A percentile compares a stretch with the other conserved stretches of the same genome.
Evolutionary conservation across 2,888 invertebrate species (phyloP).

Genomic region (Eilema caniola): DNA sequence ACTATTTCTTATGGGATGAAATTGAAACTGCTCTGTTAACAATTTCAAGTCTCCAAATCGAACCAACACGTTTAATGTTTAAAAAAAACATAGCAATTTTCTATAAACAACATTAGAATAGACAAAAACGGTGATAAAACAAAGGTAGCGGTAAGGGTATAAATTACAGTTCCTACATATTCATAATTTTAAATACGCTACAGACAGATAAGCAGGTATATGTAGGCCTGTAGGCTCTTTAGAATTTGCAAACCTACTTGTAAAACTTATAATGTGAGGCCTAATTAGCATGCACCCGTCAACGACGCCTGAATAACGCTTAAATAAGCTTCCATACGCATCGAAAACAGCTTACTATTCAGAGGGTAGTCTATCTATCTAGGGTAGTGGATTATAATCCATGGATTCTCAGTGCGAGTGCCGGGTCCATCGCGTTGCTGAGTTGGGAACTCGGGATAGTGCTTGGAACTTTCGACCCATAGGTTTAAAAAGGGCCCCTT

Average conservation of each 20-base stretch:
- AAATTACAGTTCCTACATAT: background rate
- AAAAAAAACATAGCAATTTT: background rate
- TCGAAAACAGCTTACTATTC: background rate
- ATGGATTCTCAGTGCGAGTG: too few species aligned
- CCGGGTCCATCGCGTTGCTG: too few species aligned
- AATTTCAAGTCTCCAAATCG: background rate
- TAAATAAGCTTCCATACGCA: background rate
- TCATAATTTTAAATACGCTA: background rate
- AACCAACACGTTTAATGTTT: background rate
- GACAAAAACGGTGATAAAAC: background rate
- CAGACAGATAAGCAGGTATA: background rate
- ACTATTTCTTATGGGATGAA: too few species aligned
- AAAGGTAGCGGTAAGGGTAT: background rate
- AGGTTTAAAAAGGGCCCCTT: too few species aligned
- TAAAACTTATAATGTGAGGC: background rate
- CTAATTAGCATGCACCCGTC: background rate
- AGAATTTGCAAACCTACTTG: background rate
- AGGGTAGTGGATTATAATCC: too few species aligned
- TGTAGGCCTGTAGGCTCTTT: background rate
- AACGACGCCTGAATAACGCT: background rate
- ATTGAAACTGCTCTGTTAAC: background rate
- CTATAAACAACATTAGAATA: background rate
- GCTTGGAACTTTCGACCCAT: too few species aligned
- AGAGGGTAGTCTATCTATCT: too few species aligned
- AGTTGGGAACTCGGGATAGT: too few species aligned